Evolutionary conservation across 2,113 vertebrate species (phyloP).

Genomic region (Amblyopsis rosae): DNA sequence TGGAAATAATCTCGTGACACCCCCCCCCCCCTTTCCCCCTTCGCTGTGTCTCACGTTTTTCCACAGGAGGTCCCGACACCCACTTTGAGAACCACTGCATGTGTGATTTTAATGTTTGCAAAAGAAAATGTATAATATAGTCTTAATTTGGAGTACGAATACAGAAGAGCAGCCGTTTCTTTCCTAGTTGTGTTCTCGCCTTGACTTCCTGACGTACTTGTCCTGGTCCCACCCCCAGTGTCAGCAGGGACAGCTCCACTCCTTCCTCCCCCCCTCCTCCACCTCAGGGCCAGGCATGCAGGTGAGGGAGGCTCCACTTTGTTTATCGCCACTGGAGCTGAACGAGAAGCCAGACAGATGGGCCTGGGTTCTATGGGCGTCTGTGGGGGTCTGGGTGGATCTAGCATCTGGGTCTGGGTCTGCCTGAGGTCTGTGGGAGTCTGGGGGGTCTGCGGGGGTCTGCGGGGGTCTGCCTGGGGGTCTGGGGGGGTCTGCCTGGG

Average conservation of each 20-base stretch:
- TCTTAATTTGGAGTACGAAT: background rate
- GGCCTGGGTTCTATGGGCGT: too few species aligned
- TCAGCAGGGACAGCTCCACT: slow-evolving; percentile 49
- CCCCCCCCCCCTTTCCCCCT: too few species aligned
- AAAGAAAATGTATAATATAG: background rate
- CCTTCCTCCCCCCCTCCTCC: slow-evolving; percentile 10
- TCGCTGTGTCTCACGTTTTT: too few species aligned
- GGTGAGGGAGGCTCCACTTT: slow-evolving; percentile 58
- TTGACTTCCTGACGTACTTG: background rate
- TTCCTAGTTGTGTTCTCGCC: background rate
- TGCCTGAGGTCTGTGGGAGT: slow-evolving; percentile 24
- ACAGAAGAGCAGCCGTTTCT: background rate
- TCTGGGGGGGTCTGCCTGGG: too few species aligned
- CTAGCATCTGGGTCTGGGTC: background rate
- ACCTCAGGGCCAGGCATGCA: slow-evolving; percentile 46
- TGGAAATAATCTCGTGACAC: too few species aligned
- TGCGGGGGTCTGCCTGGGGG: slow-evolving; percentile 15
- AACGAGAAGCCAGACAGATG: slow-evolving; percentile 60
- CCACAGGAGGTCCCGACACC: too few species aligned
- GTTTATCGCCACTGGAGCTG: slow-evolving; percentile 61
- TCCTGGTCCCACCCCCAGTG: slow-evolving; percentile 19
- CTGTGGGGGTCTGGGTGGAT: background rate
- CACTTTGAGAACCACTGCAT: too few species aligned
- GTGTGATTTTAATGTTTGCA: too few species aligned
- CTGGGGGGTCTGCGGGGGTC: too few species aligned